These are phyloP conservation scores for Ariolimax columbianus DNA, from an alignment of 2,888 invertebrate species.

Conservation along the genomic window DNA sequence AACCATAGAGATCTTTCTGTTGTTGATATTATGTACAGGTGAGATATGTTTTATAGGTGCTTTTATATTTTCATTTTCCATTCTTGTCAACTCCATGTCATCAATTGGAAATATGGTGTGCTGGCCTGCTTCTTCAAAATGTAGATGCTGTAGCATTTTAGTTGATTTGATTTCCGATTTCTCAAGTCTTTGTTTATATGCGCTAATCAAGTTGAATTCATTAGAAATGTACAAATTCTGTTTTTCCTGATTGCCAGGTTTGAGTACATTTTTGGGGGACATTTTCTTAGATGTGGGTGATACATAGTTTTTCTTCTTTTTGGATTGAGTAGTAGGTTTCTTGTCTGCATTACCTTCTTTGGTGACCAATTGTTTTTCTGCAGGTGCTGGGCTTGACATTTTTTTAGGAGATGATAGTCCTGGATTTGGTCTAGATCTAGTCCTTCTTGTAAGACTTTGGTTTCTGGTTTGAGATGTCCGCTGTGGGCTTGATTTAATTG, in stretches of 20 bases:
- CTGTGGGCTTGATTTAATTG: neutral
- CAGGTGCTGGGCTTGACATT: neutral
- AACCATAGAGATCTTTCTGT: no score
- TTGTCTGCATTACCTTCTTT: neutral
- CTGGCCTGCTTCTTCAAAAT: neutral
- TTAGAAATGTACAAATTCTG: conserved; percentile 30
- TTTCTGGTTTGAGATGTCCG: neutral
- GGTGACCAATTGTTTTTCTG: neutral
- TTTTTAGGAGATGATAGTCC: neutral
- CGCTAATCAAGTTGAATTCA: conserved; percentile 42
- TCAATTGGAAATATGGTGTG: conserved; percentile 22
- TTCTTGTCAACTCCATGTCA: conserved; percentile 42
- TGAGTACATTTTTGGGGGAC: neutral
- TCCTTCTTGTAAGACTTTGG: neutral
- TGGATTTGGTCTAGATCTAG: neutral
- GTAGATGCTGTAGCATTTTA: neutral
- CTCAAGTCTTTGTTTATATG: conserved; percentile 6
- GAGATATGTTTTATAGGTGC: no score
- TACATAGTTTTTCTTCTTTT: neutral
- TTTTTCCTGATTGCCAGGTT: neutral
- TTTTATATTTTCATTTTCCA: neutral
- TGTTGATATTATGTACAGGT: neutral
- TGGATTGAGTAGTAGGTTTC: neutral
- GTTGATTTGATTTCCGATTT: neutral
- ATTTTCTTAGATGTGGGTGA: neutral